Evolutionary conservation across 2,888 invertebrate genomes (phyloP), one percentile per base, ranked within the genome.

Genomic region (Lamellibrachia satsuma): DNA sequence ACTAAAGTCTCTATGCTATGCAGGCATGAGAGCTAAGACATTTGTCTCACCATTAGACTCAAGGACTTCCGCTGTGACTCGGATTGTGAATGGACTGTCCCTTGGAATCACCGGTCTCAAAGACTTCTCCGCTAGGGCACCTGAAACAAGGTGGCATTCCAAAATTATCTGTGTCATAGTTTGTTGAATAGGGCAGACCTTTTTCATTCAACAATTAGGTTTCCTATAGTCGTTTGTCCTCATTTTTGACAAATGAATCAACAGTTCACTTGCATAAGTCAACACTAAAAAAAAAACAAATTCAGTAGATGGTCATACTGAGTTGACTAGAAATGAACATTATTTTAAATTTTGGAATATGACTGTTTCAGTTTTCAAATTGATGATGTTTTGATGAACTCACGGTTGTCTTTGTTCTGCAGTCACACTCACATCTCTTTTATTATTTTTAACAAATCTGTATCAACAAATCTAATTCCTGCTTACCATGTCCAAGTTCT

Each of bases 71-170:
- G 99, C 98, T 0, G 98, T 98, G 27, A 99, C 97, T 94, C 99
- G 97, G 93, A 99, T 98, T 0, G 99, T 98, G 96, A 99, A 99
- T 0, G 98, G 98, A 96, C 97, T 98, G 96, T 98, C 97, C 3
- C 90, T 90, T 0, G 99, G 99, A 94, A 99, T 97, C 0, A 98
- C 97, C 15, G 99, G 98, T 94, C 98, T 96, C 90, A 99, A 97
- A 0, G 98, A 98, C 95, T 98, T 98, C 97, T 99, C 99, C 0
- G 99, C 99, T 92, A 99, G 97, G 7, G 99, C 98, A 1, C 99
- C 96, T 96, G 93, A 9, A 91, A 52, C 7, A n/a, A 75, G 52
- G 11, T 9, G 9, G 55, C 55, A 9, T 9, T 55, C 55, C 3
- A 55, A 9, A 9, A 9, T 55, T 55, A 55, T 9, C 55, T 55